A percentile compares a stretch with the other conserved stretches of the same genome.
Conservation (phyloP, 2,888 invertebrate genomes). For the Drosophila rellima region DNA sequence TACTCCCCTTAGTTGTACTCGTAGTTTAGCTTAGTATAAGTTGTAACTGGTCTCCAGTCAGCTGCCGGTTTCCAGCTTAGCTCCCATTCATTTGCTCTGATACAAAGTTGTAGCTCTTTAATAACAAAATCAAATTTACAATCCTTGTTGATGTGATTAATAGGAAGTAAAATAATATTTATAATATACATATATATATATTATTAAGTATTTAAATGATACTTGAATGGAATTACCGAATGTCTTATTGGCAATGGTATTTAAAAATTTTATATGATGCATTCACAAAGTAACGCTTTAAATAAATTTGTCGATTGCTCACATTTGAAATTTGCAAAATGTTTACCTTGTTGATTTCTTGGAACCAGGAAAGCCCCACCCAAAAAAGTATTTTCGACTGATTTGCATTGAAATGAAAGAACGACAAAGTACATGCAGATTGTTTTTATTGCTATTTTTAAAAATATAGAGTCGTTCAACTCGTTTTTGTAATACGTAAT, state of each 20-base stretch:
- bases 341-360: neutral
- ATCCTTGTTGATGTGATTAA: constrained; percentile 16
- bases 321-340: no score
- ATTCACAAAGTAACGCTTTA: neutral
- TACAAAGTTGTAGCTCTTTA: constrained; percentile 23
- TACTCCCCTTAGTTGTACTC: constrained; percentile 24
- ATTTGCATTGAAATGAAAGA: constrained; percentile 45
- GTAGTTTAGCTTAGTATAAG: constrained; percentile 48
- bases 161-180: neutral
- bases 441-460: constrained; percentile 29
- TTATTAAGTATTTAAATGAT: neutral
- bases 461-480: constrained; percentile 71
- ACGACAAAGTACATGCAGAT: constrained; percentile 45
- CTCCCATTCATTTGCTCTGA: constrained; percentile 28
- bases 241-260: neutral
- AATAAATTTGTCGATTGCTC: neutral
- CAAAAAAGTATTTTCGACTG: constrained; percentile 32
- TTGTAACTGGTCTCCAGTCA: constrained; percentile 59
- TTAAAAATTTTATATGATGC: neutral
- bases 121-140: constrained; percentile 10
- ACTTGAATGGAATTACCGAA: neutral
- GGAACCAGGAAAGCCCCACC: constrained; percentile 35
- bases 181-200: no score
- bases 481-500: constrained; percentile 66
- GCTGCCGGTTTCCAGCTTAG: constrained; percentile 33